Percentiles rank a stretch among this genome's conserved stretches.
Evolutionary conservation across 2,888 invertebrate species (phyloP).

Genomic region (Hirudinaria manillensis): DNA sequence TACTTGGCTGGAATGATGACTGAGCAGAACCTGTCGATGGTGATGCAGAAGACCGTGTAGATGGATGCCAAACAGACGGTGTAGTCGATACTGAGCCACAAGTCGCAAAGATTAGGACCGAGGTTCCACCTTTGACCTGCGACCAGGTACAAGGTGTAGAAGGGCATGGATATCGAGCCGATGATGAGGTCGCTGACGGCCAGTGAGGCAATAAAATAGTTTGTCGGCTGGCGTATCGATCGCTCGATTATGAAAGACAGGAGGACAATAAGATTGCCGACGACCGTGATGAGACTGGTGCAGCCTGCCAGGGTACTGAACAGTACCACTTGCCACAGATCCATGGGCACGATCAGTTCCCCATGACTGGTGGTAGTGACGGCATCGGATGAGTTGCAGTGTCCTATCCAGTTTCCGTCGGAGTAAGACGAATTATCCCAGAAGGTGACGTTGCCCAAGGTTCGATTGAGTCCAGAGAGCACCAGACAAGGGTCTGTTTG

Average conservation of each 20-base stretch:
- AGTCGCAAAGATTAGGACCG: slow-evolving; percentile 87
- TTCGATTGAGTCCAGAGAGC: not conserved
- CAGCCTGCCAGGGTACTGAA: slow-evolving; percentile 79
- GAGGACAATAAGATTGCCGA: slow-evolving; percentile 89
- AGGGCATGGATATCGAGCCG: slow-evolving; percentile 65
- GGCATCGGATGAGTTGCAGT: not conserved
- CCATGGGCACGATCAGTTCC: slow-evolving; percentile 45
- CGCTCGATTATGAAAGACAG: slow-evolving; percentile 89
- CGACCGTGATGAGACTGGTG: slow-evolving; percentile 83
- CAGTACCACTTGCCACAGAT: slow-evolving; percentile 79
- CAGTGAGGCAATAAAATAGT: slow-evolving; percentile 88
- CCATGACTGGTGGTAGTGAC: not conserved
- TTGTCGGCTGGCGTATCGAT: slow-evolving; percentile 85
- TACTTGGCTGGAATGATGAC: slow-evolving; percentile 97
- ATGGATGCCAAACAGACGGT: slow-evolving; percentile 91
- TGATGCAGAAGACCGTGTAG: slow-evolving; percentile 95
- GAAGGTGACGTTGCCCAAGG: not conserved
- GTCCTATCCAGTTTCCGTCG: not conserved
- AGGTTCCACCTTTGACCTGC: slow-evolving; percentile 87
- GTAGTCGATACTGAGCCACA: slow-evolving; percentile 97
- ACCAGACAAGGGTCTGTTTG: not conserved
- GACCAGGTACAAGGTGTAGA: slow-evolving; percentile 93
- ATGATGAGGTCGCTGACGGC: slow-evolving; percentile 95
- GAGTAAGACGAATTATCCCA: not conserved
- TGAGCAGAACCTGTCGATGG: slow-evolving; percentile 95